These are phyloP conservation scores for Pollachius pollachius DNA, from an alignment of 2,113 vertebrate genomes.

Conservation along the genomic window DNA sequence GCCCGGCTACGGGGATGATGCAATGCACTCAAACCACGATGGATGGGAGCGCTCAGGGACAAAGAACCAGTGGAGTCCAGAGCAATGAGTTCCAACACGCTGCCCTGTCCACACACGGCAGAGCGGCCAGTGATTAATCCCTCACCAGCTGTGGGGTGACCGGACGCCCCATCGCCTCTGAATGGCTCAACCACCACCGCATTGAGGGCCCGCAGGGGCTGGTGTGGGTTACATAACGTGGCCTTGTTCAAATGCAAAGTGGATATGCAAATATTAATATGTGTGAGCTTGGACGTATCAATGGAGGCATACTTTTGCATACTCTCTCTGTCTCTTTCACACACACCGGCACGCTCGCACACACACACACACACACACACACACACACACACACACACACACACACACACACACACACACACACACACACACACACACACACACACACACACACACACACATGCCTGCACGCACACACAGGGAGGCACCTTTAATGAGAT, in stretches of 20 bases:
- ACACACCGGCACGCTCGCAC: no score
- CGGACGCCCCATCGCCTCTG: neutral
- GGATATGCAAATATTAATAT: no score
- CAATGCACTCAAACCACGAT: conserved; percentile 26
- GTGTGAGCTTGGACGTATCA: no score
- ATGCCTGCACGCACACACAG: neutral
- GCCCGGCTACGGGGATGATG: conserved; percentile 17
- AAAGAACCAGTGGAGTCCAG: neutral
- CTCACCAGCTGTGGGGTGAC: conserved; percentile 17
- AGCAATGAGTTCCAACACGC: no score
- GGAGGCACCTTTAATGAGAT: conserved; percentile 36
- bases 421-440: no score
- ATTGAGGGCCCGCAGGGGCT: neutral
- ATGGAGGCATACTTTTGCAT: no score
- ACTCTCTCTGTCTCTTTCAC: no score
- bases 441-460: no score
- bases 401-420: neutral
- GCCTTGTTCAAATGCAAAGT: neutral
- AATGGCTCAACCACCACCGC: neutral
- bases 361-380: no score
- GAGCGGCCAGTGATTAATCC: no score
- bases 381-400: no score
- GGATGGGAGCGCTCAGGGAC: conserved; percentile 26
- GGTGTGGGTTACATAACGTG: conserved; percentile 14
- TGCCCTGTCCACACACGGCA: no score